These are phyloP conservation scores for Pedetes capensis DNA, from an alignment of 2,113 vertebrate genomes.

Conservation along the genomic window DNA sequence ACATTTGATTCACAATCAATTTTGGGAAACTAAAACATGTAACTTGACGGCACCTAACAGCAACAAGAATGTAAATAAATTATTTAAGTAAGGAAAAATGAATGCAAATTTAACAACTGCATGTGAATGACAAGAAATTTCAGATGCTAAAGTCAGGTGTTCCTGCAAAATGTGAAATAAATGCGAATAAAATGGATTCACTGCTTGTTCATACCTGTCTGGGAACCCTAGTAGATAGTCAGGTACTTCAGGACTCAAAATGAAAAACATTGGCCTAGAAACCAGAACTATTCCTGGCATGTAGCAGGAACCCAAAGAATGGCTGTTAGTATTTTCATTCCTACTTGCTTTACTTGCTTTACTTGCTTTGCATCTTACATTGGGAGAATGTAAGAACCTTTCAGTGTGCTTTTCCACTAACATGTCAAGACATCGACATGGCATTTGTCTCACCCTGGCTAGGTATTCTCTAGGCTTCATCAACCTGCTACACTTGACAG, in stretches of 20 bases:
- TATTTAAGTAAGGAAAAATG: conserved; percentile 22
- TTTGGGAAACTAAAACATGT: neutral
- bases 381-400: neutral
- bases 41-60: too few relatives aligned
- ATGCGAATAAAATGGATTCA: neutral
- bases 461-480: neutral
- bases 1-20: neutral
- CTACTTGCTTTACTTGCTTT: neutral
- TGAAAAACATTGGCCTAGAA: neutral
- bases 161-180: neutral
- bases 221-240: neutral
- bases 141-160: neutral
- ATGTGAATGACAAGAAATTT: neutral
- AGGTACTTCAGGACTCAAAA: neutral
- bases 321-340: neutral
- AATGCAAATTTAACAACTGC: conserved; percentile 19
- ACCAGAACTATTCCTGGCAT: neutral
- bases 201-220: neutral
- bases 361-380: neutral
- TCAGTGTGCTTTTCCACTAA: neutral
- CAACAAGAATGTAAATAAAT: conserved; percentile 13
- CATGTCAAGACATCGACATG: neutral
- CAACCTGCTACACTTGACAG: neutral
- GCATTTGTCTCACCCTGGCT: neutral
- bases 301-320: neutral